phyloP scores from a whole-genome alignment of 2,113 vertebrate species.

The Sphyrna mokarran region DNA sequence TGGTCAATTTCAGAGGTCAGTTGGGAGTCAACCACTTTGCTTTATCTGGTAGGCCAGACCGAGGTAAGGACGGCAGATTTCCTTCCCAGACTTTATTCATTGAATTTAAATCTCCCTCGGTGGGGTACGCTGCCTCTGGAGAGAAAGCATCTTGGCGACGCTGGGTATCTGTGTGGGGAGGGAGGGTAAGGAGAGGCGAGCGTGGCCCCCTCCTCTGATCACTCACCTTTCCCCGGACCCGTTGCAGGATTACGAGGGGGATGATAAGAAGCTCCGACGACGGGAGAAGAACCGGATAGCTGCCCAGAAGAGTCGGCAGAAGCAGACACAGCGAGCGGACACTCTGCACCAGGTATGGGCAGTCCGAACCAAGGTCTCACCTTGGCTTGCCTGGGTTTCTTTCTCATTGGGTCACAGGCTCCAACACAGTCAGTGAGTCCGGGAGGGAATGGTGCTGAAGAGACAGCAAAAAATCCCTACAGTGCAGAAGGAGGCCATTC shows the following conservation, averaged over 20 bases:
- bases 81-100: too few relatives aligned
- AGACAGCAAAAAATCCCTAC: too few relatives aligned
- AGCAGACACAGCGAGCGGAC: constrained; percentile 67
- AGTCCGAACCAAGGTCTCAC: background rate
- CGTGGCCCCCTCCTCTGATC: background rate
- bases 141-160: background rate
- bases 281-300: constrained; percentile 63
- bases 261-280: constrained; percentile 44
- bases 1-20: too few relatives aligned
- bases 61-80: too few relatives aligned
- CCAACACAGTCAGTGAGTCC: background rate
- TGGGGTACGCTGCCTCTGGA: too few relatives aligned
- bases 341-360: constrained; percentile 66
- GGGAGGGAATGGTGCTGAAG: too few relatives aligned
- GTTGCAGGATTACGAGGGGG: constrained; percentile 38
- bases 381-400: background rate
- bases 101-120: too few relatives aligned
- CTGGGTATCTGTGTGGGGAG: background rate
- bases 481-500: too few relatives aligned
- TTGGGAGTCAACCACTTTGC: too few relatives aligned
- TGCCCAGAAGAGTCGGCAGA: constrained; percentile 66
- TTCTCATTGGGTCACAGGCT: background rate
- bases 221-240: too few relatives aligned
- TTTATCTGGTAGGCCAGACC: too few relatives aligned
- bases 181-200: background rate